phyloP scores from a whole-genome alignment of 2,797 vertebrate species.

The Myotis pilosus region DNA sequence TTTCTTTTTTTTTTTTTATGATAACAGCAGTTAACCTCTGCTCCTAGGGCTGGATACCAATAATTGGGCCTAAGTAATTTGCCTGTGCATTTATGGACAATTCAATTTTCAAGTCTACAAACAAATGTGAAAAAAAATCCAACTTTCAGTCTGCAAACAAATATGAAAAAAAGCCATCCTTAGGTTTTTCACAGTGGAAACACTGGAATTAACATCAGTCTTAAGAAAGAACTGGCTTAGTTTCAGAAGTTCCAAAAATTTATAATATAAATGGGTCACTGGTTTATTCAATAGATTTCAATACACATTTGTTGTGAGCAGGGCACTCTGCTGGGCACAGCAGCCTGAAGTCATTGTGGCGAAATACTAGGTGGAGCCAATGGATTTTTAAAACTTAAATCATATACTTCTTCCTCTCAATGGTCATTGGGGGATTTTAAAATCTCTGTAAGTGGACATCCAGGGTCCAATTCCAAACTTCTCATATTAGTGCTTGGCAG shows the following conservation, averaged over 20 bases:
- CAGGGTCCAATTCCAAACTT: constrained; percentile 60
- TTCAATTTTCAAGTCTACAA: not conserved
- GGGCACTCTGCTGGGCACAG: not conserved
- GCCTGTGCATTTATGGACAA: not conserved
- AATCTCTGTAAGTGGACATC: constrained; percentile 64
- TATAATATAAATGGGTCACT: constrained; percentile 10
- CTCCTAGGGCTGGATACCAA: not conserved
- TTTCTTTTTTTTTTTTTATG: constrained; percentile 18
- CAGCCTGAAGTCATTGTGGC: not conserved
- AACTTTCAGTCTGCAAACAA: not conserved
- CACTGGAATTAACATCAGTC: not conserved
- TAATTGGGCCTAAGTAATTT: not conserved
- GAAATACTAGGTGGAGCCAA: not conserved
- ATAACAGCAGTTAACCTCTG: not conserved
- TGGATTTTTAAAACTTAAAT: not conserved
- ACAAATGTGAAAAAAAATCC: not conserved
- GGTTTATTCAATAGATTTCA: not conserved
- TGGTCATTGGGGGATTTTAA: constrained; percentile 55
- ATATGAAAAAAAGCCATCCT: not conserved
- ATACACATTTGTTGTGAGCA: not conserved
- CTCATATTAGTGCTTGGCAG: constrained; percentile 73
- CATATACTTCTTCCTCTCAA: constrained; percentile 51
- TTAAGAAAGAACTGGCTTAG: constrained; percentile 1
- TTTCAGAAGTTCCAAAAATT: constrained; percentile 4
- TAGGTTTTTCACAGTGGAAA: not conserved